These are phyloP conservation scores for Mellilla xanthometata DNA, from an alignment of 2,888 invertebrate genomes.

Conservation along the genomic window DNA sequence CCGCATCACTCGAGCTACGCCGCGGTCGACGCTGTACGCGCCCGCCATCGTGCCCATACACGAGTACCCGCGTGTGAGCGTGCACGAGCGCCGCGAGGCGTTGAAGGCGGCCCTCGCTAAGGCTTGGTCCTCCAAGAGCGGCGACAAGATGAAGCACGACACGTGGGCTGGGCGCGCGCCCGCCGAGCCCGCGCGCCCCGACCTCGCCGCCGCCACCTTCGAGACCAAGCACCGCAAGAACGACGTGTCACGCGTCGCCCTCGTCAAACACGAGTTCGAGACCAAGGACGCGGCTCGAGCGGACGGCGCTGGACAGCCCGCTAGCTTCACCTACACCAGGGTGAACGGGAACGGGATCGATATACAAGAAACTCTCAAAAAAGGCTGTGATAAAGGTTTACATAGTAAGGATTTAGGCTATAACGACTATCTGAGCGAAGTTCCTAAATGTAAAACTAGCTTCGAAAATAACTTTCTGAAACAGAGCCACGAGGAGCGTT, in stretches of 20 bases:
- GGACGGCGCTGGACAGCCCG: conserved; percentile 61
- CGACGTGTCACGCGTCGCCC: conserved; percentile 68
- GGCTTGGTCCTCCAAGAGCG: conserved; percentile 74
- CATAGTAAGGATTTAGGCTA: conserved; percentile 74
- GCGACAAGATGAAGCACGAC: conserved; percentile 72
- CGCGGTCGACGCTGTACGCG: conserved; percentile 75
- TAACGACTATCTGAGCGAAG: conserved; percentile 76
- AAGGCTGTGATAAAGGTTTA: conserved; percentile 80
- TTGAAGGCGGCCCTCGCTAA: conserved; percentile 77
- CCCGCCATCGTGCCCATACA: conserved; percentile 83
- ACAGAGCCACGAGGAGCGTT: conserved; percentile 72
- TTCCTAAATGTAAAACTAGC: conserved; percentile 80
- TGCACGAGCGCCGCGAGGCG: conserved; percentile 78
- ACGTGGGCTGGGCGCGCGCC: conserved; percentile 74
- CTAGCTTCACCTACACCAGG: conserved; percentile 64
- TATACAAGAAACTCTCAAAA: conserved; percentile 76
- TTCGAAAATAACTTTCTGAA: conserved; percentile 78
- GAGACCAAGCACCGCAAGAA: conserved; percentile 56
- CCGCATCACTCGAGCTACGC: conserved; percentile 78
- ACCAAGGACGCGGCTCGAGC: conserved; percentile 64
- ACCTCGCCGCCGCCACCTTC: conserved; percentile 64
- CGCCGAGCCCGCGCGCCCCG: conserved; percentile 62
- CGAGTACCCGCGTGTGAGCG: conserved; percentile 83
- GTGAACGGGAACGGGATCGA: conserved; percentile 69
- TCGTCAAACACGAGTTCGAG: conserved; percentile 73